Percentiles rank a stretch among this genome's conserved stretches.
Conservation (phyloP, 35 echinoderm and acorn worm species). For the Lytechinus pictus region DNA sequence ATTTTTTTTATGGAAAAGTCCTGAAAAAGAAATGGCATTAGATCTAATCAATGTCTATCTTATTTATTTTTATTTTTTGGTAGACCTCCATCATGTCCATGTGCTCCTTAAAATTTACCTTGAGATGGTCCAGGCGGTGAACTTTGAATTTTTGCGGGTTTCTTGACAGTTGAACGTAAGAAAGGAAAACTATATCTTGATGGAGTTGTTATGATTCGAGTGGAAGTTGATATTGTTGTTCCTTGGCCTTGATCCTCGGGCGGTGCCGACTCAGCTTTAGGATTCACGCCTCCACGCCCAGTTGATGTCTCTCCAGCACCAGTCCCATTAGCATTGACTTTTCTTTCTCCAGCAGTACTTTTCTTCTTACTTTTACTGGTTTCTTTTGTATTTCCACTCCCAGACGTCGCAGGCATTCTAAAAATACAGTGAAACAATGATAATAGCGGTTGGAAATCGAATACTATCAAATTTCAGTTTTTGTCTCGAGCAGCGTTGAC, state of each 20-base stretch:
- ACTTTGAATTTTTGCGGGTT: constrained; percentile 35
- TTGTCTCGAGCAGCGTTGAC: constrained; percentile 3
- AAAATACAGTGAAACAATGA: neutral
- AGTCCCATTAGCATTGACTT: neutral
- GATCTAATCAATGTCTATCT: no score
- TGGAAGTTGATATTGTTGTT: neutral
- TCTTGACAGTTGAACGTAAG: constrained; percentile 25
- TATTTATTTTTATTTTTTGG: no score
- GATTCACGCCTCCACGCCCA: constrained; percentile 27
- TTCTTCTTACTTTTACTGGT: constrained; percentile 26
- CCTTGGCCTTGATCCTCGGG: neutral
- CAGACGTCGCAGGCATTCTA: constrained; percentile 26
- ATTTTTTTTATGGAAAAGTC: no score
- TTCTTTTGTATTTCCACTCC: constrained; percentile 31
- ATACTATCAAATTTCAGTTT: constrained; percentile 32
- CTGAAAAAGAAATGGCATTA: no score
- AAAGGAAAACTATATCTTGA: constrained; percentile 33
- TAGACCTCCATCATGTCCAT: no score
- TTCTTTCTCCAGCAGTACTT: neutral
- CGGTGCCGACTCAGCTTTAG: neutral
- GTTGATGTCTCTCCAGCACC: neutral
- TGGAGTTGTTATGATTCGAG: constrained; percentile 30
- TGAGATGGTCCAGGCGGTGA: constrained; percentile 39
- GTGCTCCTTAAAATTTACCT: neutral
- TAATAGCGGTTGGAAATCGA: neutral